A percentile compares a stretch with the other conserved stretches of the same genome.
Conservation (phyloP, 2,113 vertebrate species). For the Serilophus lunatus region DNA sequence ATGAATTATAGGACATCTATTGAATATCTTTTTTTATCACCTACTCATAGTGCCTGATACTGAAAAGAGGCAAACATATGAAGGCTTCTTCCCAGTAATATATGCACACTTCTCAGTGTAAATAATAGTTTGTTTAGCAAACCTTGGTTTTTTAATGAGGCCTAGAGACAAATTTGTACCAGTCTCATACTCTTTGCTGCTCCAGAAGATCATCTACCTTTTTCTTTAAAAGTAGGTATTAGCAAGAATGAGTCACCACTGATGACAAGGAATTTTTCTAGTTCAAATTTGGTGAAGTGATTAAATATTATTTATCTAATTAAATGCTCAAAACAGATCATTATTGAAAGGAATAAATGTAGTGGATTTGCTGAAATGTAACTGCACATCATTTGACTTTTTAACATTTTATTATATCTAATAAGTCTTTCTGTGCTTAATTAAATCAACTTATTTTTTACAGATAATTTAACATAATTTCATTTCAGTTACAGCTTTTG, state of each 20-base stretch:
- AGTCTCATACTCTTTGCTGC: not conserved
- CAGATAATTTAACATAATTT: slow-evolving; percentile 83
- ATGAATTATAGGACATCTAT: slow-evolving; percentile 83
- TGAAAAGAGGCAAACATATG: slow-evolving; percentile 73
- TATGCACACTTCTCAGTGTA: slow-evolving; percentile 71
- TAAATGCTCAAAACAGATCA: slow-evolving; percentile 84
- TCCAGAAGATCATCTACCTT: slow-evolving; percentile 39
- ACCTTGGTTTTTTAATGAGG: slow-evolving; percentile 76
- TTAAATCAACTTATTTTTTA: slow-evolving; percentile 85
- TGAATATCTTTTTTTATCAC: slow-evolving; percentile 79
- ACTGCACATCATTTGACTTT: slow-evolving; percentile 83
- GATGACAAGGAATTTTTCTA: slow-evolving; percentile 75
- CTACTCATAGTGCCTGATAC: slow-evolving; percentile 69
- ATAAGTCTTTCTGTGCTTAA: slow-evolving; percentile 83
- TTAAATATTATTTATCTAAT: slow-evolving; percentile 86
- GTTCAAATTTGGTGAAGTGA: slow-evolving; percentile 80
- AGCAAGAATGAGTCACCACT: slow-evolving; percentile 70
- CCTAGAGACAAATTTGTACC: slow-evolving; percentile 50
- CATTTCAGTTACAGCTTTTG: slow-evolving; percentile 74
- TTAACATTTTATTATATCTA: slow-evolving; percentile 85
- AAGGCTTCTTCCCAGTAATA: slow-evolving; percentile 68
- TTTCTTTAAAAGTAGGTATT: slow-evolving; percentile 62
- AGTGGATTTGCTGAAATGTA: slow-evolving; percentile 80
- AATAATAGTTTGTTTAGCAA: slow-evolving; percentile 82
- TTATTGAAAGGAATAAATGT: slow-evolving; percentile 84